Conservation (phyloP, 1,140 invertebrate species). For the Apis laboriosa region DNA sequence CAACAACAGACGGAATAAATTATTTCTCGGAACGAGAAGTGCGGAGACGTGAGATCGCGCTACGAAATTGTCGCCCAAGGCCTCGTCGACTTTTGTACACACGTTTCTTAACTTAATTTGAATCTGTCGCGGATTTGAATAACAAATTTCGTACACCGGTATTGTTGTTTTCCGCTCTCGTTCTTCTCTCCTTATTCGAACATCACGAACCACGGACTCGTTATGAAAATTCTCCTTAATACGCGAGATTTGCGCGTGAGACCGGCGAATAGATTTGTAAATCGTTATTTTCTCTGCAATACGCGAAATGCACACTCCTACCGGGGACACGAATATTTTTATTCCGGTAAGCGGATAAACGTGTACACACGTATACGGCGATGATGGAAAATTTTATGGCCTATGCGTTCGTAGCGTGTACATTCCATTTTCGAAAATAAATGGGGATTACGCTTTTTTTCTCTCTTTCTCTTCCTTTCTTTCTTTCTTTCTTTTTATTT, state of each 20-base stretch:
- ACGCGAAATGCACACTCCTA: background rate
- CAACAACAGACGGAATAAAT: conserved; percentile 19
- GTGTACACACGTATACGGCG: no score
- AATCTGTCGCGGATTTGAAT: conserved; percentile 50
- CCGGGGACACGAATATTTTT: background rate
- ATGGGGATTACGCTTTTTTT: background rate
- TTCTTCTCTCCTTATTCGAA: background rate
- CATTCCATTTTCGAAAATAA: no score
- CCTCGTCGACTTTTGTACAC: conserved; percentile 25
- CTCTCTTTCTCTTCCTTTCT: no score
- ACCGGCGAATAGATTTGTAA: background rate
- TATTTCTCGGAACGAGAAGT: background rate
- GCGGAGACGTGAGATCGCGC: conserved; percentile 1
- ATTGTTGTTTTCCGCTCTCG: conserved; percentile 21
- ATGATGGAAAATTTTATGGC: background rate
- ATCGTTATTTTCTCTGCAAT: background rate
- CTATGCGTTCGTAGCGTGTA: background rate
- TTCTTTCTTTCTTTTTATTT: background rate
- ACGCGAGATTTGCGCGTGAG: background rate
- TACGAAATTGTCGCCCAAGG: conserved; percentile 35
- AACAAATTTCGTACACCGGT: conserved; percentile 48
- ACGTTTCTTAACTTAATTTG: conserved; percentile 9
- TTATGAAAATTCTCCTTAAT: background rate
- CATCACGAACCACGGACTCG: background rate
- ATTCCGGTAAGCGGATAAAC: background rate